Conservation (phyloP, 1,140 invertebrate genomes). For the Pseudomyrmex pallidus region DNA sequence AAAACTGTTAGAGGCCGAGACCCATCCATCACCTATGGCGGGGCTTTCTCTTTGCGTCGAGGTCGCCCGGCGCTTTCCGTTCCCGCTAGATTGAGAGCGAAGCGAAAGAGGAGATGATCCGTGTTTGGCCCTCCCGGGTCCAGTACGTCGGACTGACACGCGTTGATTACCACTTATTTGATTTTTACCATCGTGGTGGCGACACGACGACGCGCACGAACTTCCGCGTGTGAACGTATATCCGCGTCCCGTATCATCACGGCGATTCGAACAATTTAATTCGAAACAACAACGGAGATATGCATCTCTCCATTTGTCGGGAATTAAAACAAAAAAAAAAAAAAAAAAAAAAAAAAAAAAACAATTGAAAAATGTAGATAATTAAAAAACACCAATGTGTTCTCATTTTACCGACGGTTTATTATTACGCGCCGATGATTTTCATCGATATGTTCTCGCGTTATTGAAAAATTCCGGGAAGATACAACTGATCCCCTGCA, state of each 20-base stretch:
- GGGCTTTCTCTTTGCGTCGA: slow-evolving; percentile 17
- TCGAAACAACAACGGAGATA: neutral
- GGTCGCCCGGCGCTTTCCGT: slow-evolving; percentile 46
- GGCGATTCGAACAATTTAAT: slow-evolving; percentile 2
- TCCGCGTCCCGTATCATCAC: slow-evolving; percentile 54
- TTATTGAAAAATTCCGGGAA: neutral
- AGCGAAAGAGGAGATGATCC: slow-evolving; percentile 59
- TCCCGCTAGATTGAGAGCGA: slow-evolving; percentile 11
- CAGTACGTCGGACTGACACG: slow-evolving; percentile 66
- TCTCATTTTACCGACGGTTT: neutral
- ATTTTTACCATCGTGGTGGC: slow-evolving; percentile 75
- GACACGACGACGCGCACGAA: slow-evolving; percentile 67
- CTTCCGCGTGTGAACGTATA: slow-evolving; percentile 53
- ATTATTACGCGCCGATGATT: slow-evolving; percentile 3
- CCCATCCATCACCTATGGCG: slow-evolving; percentile 76
- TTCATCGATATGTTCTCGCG: neutral
- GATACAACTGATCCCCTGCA: slow-evolving; percentile 18
- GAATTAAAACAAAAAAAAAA: neutral
- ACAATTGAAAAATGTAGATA: neutral
- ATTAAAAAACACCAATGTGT: too few species aligned
- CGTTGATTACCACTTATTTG: slow-evolving; percentile 81
- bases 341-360: neutral
- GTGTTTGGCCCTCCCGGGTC: slow-evolving; percentile 34
- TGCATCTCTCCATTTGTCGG: too few species aligned
- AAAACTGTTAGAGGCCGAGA: slow-evolving; percentile 70